These are phyloP conservation scores for Cloeon dipterum DNA, from an alignment of 2,888 invertebrate species.

Conservation along the genomic window DNA sequence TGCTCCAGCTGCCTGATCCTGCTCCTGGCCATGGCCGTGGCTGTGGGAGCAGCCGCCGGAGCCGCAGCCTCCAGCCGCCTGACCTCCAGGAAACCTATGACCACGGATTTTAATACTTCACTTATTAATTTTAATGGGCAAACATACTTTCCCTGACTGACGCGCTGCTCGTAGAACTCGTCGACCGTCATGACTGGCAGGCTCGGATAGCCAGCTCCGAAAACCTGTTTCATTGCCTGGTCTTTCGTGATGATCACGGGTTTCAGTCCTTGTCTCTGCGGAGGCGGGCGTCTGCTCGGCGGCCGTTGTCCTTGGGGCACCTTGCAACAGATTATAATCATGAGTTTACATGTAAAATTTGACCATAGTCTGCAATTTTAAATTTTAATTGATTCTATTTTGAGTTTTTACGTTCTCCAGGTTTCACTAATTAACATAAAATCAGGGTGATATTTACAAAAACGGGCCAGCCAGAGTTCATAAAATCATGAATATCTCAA, in stretches of 20 bases:
- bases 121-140: no score
- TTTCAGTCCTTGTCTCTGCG: conserved; percentile 29
- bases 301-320: conserved; percentile 9
- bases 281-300: conserved; percentile 16
- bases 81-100: conserved; percentile 23
- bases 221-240: conserved; percentile 73
- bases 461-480: no score
- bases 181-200: conserved; percentile 80
- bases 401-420: no score
- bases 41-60: background rate
- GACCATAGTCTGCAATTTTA: no score
- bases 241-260: conserved; percentile 80
- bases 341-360: no score
- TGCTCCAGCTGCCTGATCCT: conserved; percentile 17
- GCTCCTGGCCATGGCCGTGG: conserved; percentile 10
- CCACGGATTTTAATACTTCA: no score
- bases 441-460: no score
- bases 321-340: no score
- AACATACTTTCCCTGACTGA: conserved; percentile 42
- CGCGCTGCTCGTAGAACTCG: conserved; percentile 82
- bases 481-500: no score
- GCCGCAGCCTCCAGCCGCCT: background rate
- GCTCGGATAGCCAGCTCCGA: conserved; percentile 85
- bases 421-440: no score
- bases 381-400: no score